phyloP scores from a whole-genome alignment of 2,113 vertebrate species.

The Hipposideros armiger region DNA sequence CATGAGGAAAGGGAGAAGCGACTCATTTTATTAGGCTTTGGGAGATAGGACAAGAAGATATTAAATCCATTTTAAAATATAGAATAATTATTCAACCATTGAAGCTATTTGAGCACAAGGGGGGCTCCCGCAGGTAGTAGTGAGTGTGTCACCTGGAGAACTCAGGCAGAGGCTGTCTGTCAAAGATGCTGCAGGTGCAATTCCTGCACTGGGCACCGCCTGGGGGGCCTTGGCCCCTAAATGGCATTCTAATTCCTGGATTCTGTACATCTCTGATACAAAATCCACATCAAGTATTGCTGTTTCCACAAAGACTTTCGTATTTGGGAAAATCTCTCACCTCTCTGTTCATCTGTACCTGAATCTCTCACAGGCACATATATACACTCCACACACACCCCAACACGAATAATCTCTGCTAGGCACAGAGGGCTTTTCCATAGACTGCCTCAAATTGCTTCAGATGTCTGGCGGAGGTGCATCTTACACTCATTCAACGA shows the following conservation, averaged over 20 bases:
- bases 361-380: fast-evolving
- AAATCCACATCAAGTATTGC: neutral
- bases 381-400: neutral
- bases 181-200: neutral
- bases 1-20: neutral
- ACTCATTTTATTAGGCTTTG: neutral
- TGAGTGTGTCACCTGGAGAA: neutral
- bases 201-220: neutral
- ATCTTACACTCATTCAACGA: neutral
- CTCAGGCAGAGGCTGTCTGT: neutral
- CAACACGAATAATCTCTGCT: neutral
- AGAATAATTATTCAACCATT: neutral
- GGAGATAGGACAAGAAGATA: neutral
- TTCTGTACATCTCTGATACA: neutral
- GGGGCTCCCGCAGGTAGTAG: fast-evolving
- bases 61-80: neutral
- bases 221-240: neutral
- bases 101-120: neutral
- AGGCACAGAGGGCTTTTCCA: neutral
- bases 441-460: neutral
- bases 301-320: constrained; percentile 12
- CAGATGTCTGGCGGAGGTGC: neutral
- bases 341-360: neutral
- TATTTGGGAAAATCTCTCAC: constrained; percentile 6
- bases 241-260: neutral